phyloP scores from a whole-genome alignment of 1,140 invertebrate genomes.

The Brachionus asplanchnoidis region DNA sequence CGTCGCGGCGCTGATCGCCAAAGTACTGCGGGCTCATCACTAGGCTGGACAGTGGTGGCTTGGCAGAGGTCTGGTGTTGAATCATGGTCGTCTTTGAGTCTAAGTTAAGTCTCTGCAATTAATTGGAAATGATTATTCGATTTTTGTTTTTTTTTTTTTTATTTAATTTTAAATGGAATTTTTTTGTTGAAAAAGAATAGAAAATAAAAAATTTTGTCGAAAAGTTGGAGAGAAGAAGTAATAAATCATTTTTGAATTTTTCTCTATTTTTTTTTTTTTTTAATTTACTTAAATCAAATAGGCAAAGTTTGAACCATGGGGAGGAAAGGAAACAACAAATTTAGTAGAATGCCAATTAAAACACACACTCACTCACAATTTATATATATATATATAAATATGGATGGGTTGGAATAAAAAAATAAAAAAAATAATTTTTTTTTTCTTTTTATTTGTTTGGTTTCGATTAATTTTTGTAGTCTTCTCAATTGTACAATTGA shows the following conservation, averaged over 20 bases:
- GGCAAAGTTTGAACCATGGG: neutral
- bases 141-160: too few species aligned
- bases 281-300: conserved; percentile 30
- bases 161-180: too few species aligned
- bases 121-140: too few species aligned
- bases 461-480: neutral
- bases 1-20: neutral
- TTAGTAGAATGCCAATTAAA: neutral
- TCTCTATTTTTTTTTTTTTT: neutral
- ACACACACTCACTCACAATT: neutral
- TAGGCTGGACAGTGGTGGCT: neutral
- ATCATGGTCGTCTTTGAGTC: neutral
- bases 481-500: neutral
- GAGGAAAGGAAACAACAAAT: neutral
- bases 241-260: conserved; percentile 13
- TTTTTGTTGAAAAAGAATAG: neutral
- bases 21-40: neutral
- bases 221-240: neutral
- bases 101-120: neutral
- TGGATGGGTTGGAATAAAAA: neutral
- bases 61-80: conserved; percentile 2
- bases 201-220: neutral
- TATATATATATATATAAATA: neutral
- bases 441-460: neutral
- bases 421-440: neutral